phyloP scores from a whole-genome alignment of 1,140 invertebrate species.

The Manduca sexta region DNA sequence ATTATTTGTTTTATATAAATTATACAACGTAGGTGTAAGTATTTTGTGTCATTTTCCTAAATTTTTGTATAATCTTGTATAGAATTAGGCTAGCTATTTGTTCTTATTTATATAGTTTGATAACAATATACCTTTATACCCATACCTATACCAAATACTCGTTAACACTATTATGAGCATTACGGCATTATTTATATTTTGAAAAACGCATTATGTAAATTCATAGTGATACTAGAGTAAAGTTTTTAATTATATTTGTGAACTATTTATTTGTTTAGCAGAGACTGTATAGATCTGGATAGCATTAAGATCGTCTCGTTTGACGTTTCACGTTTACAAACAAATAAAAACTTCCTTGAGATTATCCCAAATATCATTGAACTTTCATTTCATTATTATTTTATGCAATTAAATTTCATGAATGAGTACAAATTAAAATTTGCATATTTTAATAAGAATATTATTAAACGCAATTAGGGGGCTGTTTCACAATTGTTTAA shows the following conservation, averaged over 20 bases:
- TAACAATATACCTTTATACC: conserved; percentile 1
- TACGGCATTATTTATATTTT: conserved; percentile 19
- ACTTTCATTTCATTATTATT: conserved; percentile 8
- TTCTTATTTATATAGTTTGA: conserved; percentile 3
- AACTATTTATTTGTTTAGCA: conserved; percentile 66
- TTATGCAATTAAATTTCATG: too few relatives aligned
- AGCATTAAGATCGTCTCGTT: too few relatives aligned
- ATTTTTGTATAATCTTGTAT: conserved; percentile 3
- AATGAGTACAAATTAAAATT: too few relatives aligned
- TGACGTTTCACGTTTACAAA: conserved; percentile 42
- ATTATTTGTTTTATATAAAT: background rate
- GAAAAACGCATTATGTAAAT: conserved; percentile 42
- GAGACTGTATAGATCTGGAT: conserved; percentile 43
- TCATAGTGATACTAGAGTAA: conserved; percentile 69
- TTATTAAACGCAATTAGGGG: too few relatives aligned
- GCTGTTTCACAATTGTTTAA: too few relatives aligned
- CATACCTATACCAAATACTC: conserved; percentile 37
- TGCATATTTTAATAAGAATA: too few relatives aligned
- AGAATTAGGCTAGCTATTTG: conserved; percentile 10
- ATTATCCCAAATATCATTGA: conserved; percentile 11
- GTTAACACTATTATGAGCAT: conserved; percentile 17
- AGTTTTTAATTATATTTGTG: conserved; percentile 62
- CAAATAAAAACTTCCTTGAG: conserved; percentile 57
- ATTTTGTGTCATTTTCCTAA: background rate
- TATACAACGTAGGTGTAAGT: background rate